Evolutionary conservation across 2,797 vertebrate genomes (phyloP).

Genomic region (Tympanoctomys barrerae): DNA sequence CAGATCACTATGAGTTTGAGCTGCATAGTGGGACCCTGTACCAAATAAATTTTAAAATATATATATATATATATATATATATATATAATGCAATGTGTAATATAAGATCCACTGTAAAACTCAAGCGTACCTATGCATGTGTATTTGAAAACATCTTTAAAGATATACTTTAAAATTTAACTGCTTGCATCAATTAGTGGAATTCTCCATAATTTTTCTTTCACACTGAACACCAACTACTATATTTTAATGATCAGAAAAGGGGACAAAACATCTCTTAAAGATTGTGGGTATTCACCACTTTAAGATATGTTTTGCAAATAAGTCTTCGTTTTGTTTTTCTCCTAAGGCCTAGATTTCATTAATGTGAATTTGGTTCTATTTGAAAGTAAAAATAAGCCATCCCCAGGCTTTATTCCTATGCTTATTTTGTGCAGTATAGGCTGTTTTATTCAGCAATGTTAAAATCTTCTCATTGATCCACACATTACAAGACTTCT

Average conservation of each 20-base stretch:
- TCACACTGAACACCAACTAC: not conserved
- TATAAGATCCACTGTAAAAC: not conserved
- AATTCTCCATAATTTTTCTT: constrained; percentile 41
- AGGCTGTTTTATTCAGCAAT: not conserved
- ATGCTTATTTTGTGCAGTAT: not conserved
- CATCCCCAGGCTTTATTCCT: not conserved
- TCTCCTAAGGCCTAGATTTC: not conserved
- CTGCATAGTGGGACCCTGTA: too few relatives aligned
- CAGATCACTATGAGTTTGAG: too few relatives aligned
- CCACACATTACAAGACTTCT: not conserved
- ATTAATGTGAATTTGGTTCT: constrained; percentile 36
- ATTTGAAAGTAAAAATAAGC: constrained; percentile 8
- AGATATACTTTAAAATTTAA: not conserved
- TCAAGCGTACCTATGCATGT: not conserved
- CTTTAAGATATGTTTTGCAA: not conserved
- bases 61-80: not conserved
- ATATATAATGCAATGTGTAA: not conserved
- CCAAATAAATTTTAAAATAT: too few relatives aligned
- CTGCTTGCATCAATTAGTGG: not conserved
- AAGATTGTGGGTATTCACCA: not conserved
- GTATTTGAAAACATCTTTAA: not conserved
- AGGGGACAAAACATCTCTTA: not conserved
- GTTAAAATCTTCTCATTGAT: not conserved
- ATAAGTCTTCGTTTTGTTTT: constrained; percentile 31
- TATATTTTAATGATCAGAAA: not conserved